These are phyloP conservation scores for Conus betulinus DNA, from an alignment of 1,140 invertebrate genomes.

Conservation along the genomic window DNA sequence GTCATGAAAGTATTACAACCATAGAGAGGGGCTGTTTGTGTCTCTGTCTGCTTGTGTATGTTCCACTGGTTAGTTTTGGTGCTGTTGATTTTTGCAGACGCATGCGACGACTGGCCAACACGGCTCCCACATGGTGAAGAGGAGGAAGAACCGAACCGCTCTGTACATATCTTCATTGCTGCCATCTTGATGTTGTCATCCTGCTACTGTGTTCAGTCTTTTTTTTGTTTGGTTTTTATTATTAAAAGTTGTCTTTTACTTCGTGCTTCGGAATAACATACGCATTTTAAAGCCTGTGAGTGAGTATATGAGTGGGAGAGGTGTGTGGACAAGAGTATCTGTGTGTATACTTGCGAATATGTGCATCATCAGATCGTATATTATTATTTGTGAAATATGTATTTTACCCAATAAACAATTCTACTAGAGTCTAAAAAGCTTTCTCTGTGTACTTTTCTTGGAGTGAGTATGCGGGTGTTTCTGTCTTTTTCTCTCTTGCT, in stretches of 20 bases:
- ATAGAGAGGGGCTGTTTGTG: no score
- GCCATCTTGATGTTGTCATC: constrained; percentile 6
- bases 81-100: constrained; percentile 79
- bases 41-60: no score
- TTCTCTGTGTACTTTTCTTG: neutral
- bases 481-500: no score
- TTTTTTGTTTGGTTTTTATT: neutral
- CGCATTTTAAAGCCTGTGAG: neutral
- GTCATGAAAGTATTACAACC: no score
- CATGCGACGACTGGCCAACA: constrained; percentile 96
- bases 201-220: neutral
- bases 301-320: no score
- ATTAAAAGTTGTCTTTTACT: neutral
- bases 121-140: constrained; percentile 73
- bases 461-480: neutral
- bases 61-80: no score
- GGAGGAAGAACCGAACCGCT: neutral
- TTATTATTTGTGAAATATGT: neutral
- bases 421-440: neutral
- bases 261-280: neutral
- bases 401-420: neutral
- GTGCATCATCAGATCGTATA: neutral
- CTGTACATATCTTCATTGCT: neutral
- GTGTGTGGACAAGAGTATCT: neutral
- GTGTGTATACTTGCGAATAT: neutral